These are phyloP conservation scores for Synergus itoensis DNA, from an alignment of 2,888 invertebrate genomes.

Conservation along the genomic window DNA sequence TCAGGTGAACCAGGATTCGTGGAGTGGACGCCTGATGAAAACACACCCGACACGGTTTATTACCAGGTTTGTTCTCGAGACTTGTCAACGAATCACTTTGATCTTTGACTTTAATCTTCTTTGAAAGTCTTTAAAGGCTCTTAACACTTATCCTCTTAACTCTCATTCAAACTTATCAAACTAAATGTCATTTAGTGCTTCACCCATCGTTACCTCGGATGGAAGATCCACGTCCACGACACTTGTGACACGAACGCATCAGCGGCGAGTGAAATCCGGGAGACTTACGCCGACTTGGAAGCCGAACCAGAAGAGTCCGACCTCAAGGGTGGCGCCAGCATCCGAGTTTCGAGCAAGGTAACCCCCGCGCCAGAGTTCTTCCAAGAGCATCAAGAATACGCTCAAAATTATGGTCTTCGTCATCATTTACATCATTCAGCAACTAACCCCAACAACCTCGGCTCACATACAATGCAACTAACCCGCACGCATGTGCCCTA, in stretches of 20 bases:
- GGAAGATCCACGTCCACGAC: constrained; percentile 96
- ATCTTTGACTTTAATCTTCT: neutral
- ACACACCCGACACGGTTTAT: constrained; percentile 94
- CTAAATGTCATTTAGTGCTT: constrained; percentile 85
- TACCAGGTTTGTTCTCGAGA: constrained; percentile 83
- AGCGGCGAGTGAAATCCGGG: constrained; percentile 81
- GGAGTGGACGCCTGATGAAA: constrained; percentile 91
- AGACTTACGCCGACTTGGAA: constrained; percentile 80
- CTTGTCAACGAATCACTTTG: neutral
- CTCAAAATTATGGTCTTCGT: constrained; percentile 63
- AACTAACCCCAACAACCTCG: constrained; percentile 55
- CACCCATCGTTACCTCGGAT: constrained; percentile 95
- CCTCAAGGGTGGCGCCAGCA: constrained; percentile 69
- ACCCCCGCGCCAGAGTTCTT: constrained; percentile 71
- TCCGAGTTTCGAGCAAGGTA: constrained; percentile 74
- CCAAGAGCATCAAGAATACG: constrained; percentile 65
- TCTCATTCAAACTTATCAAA: too few relatives aligned
- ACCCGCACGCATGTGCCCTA: constrained; percentile 56
- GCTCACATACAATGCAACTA: constrained; percentile 53
- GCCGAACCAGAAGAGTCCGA: constrained; percentile 68
- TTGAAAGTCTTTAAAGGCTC: neutral
- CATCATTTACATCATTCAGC: constrained; percentile 61
- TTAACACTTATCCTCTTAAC: too few relatives aligned
- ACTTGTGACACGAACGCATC: constrained; percentile 82
- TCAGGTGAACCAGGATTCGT: constrained; percentile 91